These are phyloP conservation scores for Xerus inauris DNA, from an alignment of 2,113 vertebrate species.

Conservation along the genomic window DNA sequence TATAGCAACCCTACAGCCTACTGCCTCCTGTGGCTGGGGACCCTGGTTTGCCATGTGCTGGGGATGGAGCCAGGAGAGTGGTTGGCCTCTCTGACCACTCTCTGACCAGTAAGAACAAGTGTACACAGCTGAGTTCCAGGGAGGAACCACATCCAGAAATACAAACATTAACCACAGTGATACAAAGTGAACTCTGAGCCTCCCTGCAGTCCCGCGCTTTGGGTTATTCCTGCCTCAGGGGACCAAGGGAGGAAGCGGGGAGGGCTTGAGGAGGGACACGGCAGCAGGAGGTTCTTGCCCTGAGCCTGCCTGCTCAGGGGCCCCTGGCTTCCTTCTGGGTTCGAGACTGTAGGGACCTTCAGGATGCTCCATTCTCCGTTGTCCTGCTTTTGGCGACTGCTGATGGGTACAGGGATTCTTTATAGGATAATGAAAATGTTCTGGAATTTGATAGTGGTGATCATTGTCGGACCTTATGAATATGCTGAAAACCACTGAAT, in stretches of 20 bases:
- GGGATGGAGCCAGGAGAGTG: not conserved
- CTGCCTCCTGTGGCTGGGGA: not conserved
- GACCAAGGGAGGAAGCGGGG: not conserved
- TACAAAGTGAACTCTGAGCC: too few species aligned
- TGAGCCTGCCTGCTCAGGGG: fast-evolving
- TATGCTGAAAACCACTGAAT: not conserved
- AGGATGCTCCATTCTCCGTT: too few species aligned
- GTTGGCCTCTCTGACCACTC: not conserved
- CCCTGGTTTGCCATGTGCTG: fast-evolving
- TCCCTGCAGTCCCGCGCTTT: too few species aligned
- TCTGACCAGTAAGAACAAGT: not conserved
- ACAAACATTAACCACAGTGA: not conserved
- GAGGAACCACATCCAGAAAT: not conserved
- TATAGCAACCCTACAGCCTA: not conserved
- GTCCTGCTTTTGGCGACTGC: not conserved
- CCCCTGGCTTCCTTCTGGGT: not conserved
- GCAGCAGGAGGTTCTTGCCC: not conserved
- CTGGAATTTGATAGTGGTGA: not conserved
- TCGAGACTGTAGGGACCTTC: not conserved
- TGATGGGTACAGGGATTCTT: not conserved
- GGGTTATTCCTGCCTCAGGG: not conserved
- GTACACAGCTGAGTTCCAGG: not conserved
- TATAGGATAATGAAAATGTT: not conserved
- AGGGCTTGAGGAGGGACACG: not conserved
- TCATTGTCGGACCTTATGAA: not conserved